Base-by-base conservation (phyloP, 2,888 invertebrate species). In the Cantharis flavilabris region DNA sequence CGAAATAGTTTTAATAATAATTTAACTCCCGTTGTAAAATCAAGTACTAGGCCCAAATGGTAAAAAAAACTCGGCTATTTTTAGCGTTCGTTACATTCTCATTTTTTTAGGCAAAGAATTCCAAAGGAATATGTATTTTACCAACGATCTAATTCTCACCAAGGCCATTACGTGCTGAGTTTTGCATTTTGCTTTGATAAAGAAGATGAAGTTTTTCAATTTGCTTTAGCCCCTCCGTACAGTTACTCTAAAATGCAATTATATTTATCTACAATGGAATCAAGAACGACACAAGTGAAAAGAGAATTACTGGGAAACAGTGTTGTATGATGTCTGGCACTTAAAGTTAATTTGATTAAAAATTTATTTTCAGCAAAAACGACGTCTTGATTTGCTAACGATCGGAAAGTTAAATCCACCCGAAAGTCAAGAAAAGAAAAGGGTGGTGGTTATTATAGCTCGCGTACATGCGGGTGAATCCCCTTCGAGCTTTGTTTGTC, bases 131-230 rank as follows among this genome's bases (percentile, higher is more conserved):
- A 97, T 86, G 94, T 98, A 0, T 98, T 96, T 89, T 98, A 97
- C 88, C 97, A 98, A 89, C 93, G 95, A 82, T 98, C 98, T 1
- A 90, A 94, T 10, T 92, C 93, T 78, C 98, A 99, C 88, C 93
- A 95, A 82, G 95, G 96, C 76, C 95, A 98, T 83, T 97, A 97
- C 88, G 94, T 99, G 30, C 91, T 99, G 77, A 98, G 97, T 84
- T 95, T 99, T 86, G 95, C 97, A 0, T 98, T 98, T 87, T 94
- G 95, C 23, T 99, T 99, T 86, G 98, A 98, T 88, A 93, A 93
- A 74, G 98, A 98, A 86, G 97, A 97, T 83, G 98, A 98, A 85
- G 93, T 97, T 1, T 98, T 97, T 86, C 98, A 98, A 87, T 99
- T 99, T 89, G 93, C 97, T 1, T 92, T 98, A 83, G 95, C 95